These are phyloP conservation scores for Tineola bisselliella DNA, from an alignment of 2,888 invertebrate genomes.

Conservation along the genomic window DNA sequence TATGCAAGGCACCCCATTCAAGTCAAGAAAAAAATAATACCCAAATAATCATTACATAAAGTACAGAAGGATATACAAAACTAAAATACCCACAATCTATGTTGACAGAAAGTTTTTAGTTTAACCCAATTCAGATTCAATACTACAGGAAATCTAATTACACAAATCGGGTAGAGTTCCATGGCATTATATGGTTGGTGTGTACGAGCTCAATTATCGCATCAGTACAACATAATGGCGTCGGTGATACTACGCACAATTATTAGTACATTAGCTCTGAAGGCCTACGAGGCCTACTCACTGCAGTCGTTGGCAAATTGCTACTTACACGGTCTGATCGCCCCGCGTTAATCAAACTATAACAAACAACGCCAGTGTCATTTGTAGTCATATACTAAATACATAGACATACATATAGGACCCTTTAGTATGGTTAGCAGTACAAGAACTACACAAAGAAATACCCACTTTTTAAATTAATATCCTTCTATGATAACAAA, in stretches of 20 bases:
- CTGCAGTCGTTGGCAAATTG: slow-evolving; percentile 23
- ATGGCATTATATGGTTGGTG: slow-evolving; percentile 1
- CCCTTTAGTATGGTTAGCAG: too few relatives aligned
- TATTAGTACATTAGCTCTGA: slow-evolving; percentile 29
- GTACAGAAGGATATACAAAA: too few relatives aligned
- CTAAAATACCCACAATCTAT: too few relatives aligned
- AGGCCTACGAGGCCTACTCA: slow-evolving; percentile 5
- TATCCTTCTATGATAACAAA: too few relatives aligned
- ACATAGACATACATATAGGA: too few relatives aligned
- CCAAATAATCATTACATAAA: too few relatives aligned
- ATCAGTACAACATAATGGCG: slow-evolving; percentile 32
- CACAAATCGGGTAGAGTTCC: background rate
- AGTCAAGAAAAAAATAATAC: too few relatives aligned
- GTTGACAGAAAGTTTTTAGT: too few relatives aligned
- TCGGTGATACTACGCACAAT: slow-evolving; percentile 32
- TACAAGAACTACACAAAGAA: too few relatives aligned
- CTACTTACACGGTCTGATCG: slow-evolving; percentile 22
- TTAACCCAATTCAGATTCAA: too few relatives aligned
- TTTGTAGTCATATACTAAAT: slow-evolving; percentile 1
- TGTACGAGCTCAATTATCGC: slow-evolving; percentile 30
- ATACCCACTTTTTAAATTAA: too few relatives aligned
- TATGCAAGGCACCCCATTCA: too few relatives aligned
- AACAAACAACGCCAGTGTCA: slow-evolving; percentile 21
- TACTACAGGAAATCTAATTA: background rate
- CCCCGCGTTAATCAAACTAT: slow-evolving; percentile 22